Evolutionary conservation across 1,140 invertebrate genomes (phyloP).

Genomic region (Sitodiplosis mosellana): DNA sequence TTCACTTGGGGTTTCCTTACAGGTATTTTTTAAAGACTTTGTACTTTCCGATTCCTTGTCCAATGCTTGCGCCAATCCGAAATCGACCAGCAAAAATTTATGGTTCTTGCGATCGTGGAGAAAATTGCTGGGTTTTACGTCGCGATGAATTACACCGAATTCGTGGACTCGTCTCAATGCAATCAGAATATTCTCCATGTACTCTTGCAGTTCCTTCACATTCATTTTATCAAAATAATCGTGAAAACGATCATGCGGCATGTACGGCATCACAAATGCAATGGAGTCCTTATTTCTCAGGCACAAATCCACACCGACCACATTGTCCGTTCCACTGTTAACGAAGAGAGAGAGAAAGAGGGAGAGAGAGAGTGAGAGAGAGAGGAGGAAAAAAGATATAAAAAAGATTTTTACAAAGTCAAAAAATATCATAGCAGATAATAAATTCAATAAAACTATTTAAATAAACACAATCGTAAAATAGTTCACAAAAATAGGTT

Average conservation of each 20-base stretch:
- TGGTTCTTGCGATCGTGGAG: constrained; percentile 60
- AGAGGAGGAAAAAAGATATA: no score
- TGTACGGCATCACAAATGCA: constrained; percentile 80
- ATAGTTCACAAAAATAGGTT: no score
- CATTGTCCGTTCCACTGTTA: constrained; percentile 55
- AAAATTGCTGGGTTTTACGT: constrained; percentile 89
- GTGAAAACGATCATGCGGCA: constrained; percentile 51
- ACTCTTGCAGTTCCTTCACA: constrained; percentile 49
- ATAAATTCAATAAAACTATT: no score
- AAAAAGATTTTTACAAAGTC: no score
- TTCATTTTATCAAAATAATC: constrained; percentile 57
- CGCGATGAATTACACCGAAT: constrained; percentile 74
- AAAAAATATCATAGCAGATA: no score
- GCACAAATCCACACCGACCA: constrained; percentile 63
- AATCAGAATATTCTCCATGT: constrained; percentile 65
- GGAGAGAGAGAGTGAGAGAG: no score
- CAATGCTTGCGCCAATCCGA: constrained; percentile 59
- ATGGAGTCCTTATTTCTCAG: constrained; percentile 59
- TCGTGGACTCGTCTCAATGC: constrained; percentile 66
- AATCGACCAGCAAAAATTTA: constrained; percentile 66
- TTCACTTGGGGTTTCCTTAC: no score
- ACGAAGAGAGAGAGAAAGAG: no score
- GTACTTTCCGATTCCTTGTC: not conserved
- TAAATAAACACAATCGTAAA: no score
- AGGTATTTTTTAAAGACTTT: not conserved